Evolutionary conservation across 2,888 invertebrate species (phyloP).

Genomic region (Tetragonula carbonaria): DNA sequence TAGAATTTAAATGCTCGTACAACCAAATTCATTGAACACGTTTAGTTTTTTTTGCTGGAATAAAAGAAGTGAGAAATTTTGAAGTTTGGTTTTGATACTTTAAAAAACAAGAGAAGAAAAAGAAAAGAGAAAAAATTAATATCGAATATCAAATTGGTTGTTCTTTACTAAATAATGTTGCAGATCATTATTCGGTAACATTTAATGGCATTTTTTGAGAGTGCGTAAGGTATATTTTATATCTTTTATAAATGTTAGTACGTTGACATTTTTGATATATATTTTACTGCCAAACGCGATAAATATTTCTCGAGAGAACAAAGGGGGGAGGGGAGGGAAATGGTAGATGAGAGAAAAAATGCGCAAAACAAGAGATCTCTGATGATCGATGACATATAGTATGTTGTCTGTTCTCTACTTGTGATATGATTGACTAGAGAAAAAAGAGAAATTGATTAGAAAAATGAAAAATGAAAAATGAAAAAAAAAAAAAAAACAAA

Average conservation of each 20-base stretch:
- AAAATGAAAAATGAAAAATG: slow-evolving; percentile 8
- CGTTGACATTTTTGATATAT: slow-evolving; percentile 60
- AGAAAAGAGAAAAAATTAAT: too few species aligned
- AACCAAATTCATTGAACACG: slow-evolving; percentile 10
- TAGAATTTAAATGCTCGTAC: background rate
- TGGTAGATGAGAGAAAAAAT: background rate
- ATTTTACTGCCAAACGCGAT: slow-evolving; percentile 61
- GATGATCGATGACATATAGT: slow-evolving; percentile 11
- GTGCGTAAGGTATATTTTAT: slow-evolving; percentile 52
- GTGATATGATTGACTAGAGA: slow-evolving; percentile 49
- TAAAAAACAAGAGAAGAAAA: background rate
- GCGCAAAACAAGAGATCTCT: slow-evolving; percentile 2
- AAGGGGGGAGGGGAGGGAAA: too few species aligned
- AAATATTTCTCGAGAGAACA: slow-evolving; percentile 15
- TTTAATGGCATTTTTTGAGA: slow-evolving; percentile 44
- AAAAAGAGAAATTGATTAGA: background rate
- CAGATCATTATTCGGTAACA: slow-evolving; percentile 24
- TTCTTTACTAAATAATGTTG: slow-evolving; percentile 23
- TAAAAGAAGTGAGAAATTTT: background rate
- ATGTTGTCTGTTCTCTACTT: slow-evolving; percentile 37
- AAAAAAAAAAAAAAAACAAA: too few species aligned
- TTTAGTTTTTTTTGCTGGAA: slow-evolving; percentile 29
- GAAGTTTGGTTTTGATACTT: slow-evolving; percentile 41
- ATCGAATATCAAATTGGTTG: slow-evolving; percentile 18
- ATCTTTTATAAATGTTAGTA: slow-evolving; percentile 58